A percentile compares a stretch with the other conserved stretches of the same genome.
Evolutionary conservation across 2,888 invertebrate species (phyloP).

Genomic region (Lysandra bellargus): DNA sequence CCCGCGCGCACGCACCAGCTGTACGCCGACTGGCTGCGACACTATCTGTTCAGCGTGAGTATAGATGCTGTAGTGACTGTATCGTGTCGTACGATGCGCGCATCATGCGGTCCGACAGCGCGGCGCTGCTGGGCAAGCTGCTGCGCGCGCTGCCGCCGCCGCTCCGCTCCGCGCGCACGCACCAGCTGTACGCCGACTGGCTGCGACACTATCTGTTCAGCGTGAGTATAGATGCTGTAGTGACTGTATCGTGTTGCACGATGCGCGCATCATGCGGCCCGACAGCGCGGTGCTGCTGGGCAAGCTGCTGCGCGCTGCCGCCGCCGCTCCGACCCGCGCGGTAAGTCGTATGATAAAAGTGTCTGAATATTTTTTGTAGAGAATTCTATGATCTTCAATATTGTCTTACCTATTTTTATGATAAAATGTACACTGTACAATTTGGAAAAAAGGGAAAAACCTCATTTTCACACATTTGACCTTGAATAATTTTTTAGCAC

Average conservation of each 20-base stretch:
- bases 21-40: constrained; percentile 68
- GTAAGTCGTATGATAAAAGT: no score
- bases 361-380: no score
- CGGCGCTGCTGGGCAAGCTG: constrained; percentile 66
- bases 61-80: no score
- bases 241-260: constrained; percentile 44
- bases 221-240: constrained; percentile 51
- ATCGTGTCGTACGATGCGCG: constrained; percentile 50
- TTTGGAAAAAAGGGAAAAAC: no score
- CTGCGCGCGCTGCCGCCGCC: constrained; percentile 64
- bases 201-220: constrained; percentile 69
- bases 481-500: no score
- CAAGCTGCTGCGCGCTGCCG: constrained; percentile 70
- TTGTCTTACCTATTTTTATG: no score
- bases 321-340: constrained; percentile 51
- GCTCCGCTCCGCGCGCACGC: constrained; percentile 53
- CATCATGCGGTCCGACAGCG: constrained; percentile 60
- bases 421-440: no score
- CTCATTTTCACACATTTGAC: no score
- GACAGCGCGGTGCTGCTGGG: constrained; percentile 64
- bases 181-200: constrained; percentile 65
- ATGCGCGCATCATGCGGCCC: constrained; percentile 54
- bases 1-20: constrained; percentile 55
- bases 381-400: no score
- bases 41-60: constrained; percentile 72